These are phyloP conservation scores for Microtus pennsylvanicus DNA, from an alignment of 2,113 vertebrate species.

Conservation along the genomic window DNA sequence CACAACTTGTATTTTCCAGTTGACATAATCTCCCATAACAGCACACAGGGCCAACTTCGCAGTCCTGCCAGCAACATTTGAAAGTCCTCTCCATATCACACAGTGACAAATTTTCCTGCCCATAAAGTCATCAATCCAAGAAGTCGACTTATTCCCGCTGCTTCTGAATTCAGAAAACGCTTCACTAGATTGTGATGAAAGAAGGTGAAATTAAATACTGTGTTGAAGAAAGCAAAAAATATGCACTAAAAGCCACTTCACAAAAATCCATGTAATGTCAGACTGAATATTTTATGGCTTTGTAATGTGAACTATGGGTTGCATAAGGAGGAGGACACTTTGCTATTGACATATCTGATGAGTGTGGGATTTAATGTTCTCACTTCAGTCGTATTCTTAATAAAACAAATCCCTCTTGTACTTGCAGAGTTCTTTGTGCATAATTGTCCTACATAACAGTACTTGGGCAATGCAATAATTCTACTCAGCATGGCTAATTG, in stretches of 20 bases:
- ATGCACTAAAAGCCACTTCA: neutral
- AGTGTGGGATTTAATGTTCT: neutral
- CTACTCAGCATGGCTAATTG: neutral
- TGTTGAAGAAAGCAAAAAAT: neutral
- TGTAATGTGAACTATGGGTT: neutral
- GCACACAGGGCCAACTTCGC: neutral
- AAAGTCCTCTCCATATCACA: neutral
- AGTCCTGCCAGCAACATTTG: neutral
- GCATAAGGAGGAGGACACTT: neutral
- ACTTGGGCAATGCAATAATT: neutral
- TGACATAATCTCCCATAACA: neutral
- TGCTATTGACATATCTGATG: neutral
- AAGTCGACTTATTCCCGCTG: neutral
- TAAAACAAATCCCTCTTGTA: neutral
- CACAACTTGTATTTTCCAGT: neutral
- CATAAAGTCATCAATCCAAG: neutral
- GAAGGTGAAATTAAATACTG: neutral
- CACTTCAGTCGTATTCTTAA: neutral
- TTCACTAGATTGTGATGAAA: neutral
- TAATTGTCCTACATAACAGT: constrained; percentile 32
- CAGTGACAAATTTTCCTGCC: neutral
- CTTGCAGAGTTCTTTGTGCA: neutral
- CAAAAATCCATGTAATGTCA: neutral
- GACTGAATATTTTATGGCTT: neutral
- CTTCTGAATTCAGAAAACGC: neutral